Evolutionary conservation across 2,888 invertebrate species (phyloP).

Genomic region (Lymantria monacha): DNA sequence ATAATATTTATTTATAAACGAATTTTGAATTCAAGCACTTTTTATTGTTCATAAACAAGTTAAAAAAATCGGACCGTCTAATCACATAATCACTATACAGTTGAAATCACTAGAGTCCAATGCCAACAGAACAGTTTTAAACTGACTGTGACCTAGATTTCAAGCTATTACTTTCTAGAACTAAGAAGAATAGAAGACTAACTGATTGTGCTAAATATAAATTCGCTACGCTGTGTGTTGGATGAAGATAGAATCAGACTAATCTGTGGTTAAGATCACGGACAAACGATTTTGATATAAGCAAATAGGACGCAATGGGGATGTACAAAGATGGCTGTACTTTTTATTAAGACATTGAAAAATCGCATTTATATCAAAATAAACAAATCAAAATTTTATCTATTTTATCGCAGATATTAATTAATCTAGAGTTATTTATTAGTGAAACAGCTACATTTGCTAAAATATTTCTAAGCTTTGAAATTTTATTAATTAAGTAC

Average conservation of each 20-base stretch:
- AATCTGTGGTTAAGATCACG: conserved; percentile 63
- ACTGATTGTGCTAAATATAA: not conserved
- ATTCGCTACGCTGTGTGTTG: conserved; percentile 7
- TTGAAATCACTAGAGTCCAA: not conserved
- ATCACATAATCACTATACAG: not conserved
- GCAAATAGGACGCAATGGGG: conserved; percentile 56
- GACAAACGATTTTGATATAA: conserved; percentile 60
- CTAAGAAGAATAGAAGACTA: not conserved
- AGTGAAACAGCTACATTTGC: too few relatives aligned
- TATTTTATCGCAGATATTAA: too few relatives aligned
- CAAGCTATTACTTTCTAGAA: conserved; percentile 4
- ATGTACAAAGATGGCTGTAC: conserved; percentile 22
- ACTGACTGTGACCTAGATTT: not conserved
- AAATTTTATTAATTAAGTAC: too few relatives aligned
- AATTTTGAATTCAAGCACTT: too few relatives aligned
- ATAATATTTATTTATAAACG: too few relatives aligned
- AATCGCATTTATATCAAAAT: too few relatives aligned
- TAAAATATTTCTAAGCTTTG: too few relatives aligned
- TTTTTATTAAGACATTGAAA: too few relatives aligned
- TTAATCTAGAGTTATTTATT: too few relatives aligned
- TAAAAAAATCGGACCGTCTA: too few relatives aligned
- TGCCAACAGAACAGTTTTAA: not conserved
- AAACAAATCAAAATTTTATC: too few relatives aligned
- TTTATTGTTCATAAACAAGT: too few relatives aligned
- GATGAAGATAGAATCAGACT: conserved; percentile 20